Conservation (phyloP, 2,797 vertebrate species). For the Triplophysa yarkandensis region DNA sequence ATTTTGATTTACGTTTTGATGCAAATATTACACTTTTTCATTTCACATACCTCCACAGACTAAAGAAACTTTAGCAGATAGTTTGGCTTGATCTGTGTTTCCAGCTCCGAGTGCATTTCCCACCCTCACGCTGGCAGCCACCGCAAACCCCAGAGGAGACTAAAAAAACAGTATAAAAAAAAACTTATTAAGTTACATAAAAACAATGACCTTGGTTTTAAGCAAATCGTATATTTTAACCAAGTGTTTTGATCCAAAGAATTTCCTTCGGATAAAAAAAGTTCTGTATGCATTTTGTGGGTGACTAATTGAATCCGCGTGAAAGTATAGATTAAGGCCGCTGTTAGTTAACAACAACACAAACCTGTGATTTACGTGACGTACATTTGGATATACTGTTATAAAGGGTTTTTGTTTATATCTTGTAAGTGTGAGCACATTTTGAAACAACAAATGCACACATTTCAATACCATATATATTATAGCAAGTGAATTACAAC, state of each 20-base stretch:
- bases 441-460: too few relatives aligned
- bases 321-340: background rate
- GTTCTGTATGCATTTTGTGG: background rate
- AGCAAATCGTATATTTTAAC: too few relatives aligned
- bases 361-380: background rate
- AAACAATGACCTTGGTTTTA: background rate
- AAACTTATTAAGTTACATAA: background rate
- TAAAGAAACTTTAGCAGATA: conserved; percentile 76
- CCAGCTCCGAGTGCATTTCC: conserved; percentile 87
- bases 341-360: background rate
- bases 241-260: too few relatives aligned
- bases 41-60: conserved; percentile 66
- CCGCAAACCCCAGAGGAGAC: conserved; percentile 82
- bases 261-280: background rate
- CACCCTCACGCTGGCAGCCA: conserved; percentile 81
- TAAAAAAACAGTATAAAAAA: conserved; percentile 55
- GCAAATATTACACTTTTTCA: background rate
- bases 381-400: too few relatives aligned
- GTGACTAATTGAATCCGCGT: background rate
- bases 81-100: conserved; percentile 79
- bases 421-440: too few relatives aligned
- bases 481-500: too few relatives aligned
- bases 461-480: too few relatives aligned
- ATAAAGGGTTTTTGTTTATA: too few relatives aligned
- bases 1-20: background rate